Percentiles rank a stretch among this genome's conserved stretches.
These are phyloP conservation scores for Chloroceryle aenea DNA, from an alignment of 2,113 vertebrate species.

Conservation along the genomic window DNA sequence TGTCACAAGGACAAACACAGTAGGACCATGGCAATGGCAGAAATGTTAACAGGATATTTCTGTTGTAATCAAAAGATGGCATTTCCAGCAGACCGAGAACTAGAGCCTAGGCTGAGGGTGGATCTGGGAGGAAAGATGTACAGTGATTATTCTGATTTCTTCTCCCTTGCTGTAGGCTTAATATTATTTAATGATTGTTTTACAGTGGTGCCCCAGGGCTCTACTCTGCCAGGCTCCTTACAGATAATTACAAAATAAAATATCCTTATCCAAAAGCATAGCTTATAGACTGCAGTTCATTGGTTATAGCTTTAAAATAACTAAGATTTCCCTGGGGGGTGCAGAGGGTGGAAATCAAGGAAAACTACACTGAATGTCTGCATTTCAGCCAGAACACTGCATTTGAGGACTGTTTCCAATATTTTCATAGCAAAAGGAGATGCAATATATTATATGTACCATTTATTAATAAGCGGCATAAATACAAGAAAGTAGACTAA, in stretches of 20 bases:
- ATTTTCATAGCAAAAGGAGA: not conserved
- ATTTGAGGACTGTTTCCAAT: not conserved
- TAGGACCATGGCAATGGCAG: not conserved
- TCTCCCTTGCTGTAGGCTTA: not conserved
- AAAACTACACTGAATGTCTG: not conserved
- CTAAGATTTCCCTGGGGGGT: not conserved
- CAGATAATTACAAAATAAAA: not conserved
- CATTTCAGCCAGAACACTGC: not conserved
- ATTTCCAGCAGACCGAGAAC: not conserved
- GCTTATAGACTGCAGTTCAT: not conserved
- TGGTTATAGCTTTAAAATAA: not conserved
- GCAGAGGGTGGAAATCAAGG: not conserved
- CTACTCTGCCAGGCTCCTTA: not conserved
- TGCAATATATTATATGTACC: not conserved
- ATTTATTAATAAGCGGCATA: not conserved
- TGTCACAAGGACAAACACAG: not conserved
- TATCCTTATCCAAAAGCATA: not conserved
- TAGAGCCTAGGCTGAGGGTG: not conserved
- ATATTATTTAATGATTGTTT: slow-evolving; percentile 32
- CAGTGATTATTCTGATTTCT: not conserved
- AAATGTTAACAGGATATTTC: not conserved
- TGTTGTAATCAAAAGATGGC: not conserved
- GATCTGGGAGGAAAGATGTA: not conserved
- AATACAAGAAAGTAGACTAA: not conserved
- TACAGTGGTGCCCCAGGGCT: not conserved